phyloP scores from a whole-genome alignment of 30 jellyfish, hydroid and myxozoan genomes.

The Aurelia sp. region DNA sequence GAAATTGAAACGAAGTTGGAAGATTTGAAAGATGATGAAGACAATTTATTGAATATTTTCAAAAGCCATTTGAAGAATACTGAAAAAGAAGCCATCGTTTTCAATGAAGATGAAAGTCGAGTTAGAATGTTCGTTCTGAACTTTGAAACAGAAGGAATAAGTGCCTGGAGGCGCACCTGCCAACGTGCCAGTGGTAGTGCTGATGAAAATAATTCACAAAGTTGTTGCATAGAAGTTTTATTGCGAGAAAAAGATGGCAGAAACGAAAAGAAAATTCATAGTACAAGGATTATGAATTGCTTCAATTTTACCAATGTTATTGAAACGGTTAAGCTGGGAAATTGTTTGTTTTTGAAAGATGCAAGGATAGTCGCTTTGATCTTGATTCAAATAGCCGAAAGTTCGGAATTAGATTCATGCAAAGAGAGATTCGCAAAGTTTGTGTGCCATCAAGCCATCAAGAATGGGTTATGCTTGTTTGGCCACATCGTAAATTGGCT shows the following conservation, averaged over 20 bases:
- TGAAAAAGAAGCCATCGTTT: not conserved
- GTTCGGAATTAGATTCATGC: not conserved
- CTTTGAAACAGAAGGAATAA: too few relatives aligned
- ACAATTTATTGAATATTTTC: too few relatives aligned
- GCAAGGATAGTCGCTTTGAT: slow-evolving; percentile 38
- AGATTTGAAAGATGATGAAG: too few relatives aligned
- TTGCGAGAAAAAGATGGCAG: too few relatives aligned
- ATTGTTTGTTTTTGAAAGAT: slow-evolving; percentile 4
- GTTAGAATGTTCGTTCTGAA: too few relatives aligned
- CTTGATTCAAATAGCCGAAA: slow-evolving; percentile 30
- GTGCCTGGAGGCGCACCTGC: too few relatives aligned
- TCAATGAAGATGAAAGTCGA: too few relatives aligned
- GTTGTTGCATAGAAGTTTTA: too few relatives aligned
- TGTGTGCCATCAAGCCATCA: not conserved
- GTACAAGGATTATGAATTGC: not conserved
- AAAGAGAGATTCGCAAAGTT: slow-evolving; percentile 24
- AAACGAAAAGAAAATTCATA: too few relatives aligned
- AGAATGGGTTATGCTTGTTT: slow-evolving; percentile 3
- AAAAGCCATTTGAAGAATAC: not conserved
- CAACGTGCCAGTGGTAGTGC: too few relatives aligned
- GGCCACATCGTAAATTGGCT: slow-evolving; percentile 35
- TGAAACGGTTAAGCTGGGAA: not conserved
- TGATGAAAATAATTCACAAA: too few relatives aligned
- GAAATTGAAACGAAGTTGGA: too few relatives aligned
- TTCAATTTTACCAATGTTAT: not conserved